A percentile compares a stretch with the other conserved stretches of the same genome.
These are phyloP conservation scores for Noturus placidus DNA, from an alignment of 2,113 vertebrate genomes.

Conservation along the genomic window DNA sequence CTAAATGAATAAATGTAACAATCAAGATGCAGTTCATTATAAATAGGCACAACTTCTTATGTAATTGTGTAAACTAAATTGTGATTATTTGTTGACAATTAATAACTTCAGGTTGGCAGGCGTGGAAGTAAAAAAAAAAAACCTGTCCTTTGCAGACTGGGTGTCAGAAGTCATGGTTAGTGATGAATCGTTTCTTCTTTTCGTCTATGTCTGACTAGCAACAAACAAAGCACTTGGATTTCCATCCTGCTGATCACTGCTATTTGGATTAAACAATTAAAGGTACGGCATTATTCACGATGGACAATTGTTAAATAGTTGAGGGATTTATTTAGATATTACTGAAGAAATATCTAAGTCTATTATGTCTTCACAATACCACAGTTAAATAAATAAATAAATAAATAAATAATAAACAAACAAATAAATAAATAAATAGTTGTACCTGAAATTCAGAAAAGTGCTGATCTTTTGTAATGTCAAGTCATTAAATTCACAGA, in stretches of 20 bases:
- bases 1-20: no score
- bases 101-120: neutral
- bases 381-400: neutral
- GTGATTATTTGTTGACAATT: neutral
- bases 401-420: neutral
- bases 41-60: neutral
- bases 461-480: neutral
- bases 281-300: neutral
- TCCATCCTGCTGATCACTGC: neutral
- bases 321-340: neutral
- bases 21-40: neutral
- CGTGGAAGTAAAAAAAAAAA: neutral
- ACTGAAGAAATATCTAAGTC: neutral
- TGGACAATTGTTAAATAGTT: neutral
- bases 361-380: neutral
- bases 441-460: no score
- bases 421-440: neutral
- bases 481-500: neutral
- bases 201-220: neutral
- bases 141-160: neutral
- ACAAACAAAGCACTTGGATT: neutral
- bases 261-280: neutral
- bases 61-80: conserved; percentile 1
- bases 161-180: neutral
- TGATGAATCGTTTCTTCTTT: neutral